Evolutionary conservation across 2,113 vertebrate genomes (phyloP).

Genomic region (Octodon degus): DNA sequence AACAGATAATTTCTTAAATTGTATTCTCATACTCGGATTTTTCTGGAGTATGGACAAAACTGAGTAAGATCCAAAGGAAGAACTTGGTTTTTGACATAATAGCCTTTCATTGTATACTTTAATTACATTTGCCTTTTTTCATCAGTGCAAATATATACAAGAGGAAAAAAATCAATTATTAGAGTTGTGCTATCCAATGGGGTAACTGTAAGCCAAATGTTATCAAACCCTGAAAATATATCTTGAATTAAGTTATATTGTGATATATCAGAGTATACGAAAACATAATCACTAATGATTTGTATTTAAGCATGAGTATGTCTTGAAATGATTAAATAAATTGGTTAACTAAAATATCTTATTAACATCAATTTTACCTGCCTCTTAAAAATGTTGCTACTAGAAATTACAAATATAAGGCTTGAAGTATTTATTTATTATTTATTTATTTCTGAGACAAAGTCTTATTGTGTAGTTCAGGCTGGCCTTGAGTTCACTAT

Average conservation of each 20-base stretch:
- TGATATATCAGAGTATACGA: neutral
- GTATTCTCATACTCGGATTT: neutral
- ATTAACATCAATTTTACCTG: neutral
- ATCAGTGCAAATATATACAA: neutral
- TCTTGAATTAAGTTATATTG: slow-evolving; percentile 35
- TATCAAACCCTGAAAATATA: neutral
- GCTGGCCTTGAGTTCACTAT: neutral
- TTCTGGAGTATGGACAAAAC: slow-evolving; percentile 22
- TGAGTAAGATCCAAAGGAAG: neutral
- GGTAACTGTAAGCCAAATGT: neutral
- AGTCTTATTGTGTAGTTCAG: neutral
- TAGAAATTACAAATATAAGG: neutral
- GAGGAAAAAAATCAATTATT: neutral
- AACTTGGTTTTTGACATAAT: slow-evolving; percentile 1
- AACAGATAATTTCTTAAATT: slow-evolving; percentile 27
- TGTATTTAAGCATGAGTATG: neutral
- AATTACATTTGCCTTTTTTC: slow-evolving; percentile 24
- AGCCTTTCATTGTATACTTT: slow-evolving; percentile 9
- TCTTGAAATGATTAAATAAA: neutral
- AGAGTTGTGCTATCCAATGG: neutral
- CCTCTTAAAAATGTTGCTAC: neutral
- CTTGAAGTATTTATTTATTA: neutral
- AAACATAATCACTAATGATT: slow-evolving; percentile 28
- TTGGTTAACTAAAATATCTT: slow-evolving; percentile 15
- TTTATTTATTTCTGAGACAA: neutral